Evolutionary conservation across 2,113 vertebrate genomes (phyloP).

Genomic region (Lipophrys pholis): DNA sequence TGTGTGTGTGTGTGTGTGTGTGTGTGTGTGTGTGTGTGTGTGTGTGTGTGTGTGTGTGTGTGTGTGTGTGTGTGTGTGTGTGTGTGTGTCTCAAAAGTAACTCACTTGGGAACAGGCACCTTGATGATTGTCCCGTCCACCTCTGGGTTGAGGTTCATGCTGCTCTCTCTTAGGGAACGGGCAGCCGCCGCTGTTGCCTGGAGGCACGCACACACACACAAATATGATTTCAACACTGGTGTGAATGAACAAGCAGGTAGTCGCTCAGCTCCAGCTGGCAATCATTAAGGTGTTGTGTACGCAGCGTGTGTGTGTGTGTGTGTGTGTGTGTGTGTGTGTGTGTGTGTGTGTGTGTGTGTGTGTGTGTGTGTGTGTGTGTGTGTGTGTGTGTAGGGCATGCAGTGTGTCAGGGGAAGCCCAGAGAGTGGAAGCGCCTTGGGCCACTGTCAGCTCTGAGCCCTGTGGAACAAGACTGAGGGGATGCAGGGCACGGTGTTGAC

Average conservation of each 20-base stretch:
- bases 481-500: slow-evolving; percentile 80
- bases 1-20: slow-evolving; percentile 9
- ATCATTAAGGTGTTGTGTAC: slow-evolving; percentile 72
- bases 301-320: slow-evolving; percentile 38
- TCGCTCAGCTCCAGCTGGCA: slow-evolving; percentile 72
- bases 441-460: slow-evolving; percentile 76
- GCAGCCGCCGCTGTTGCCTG: slow-evolving; percentile 91
- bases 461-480: slow-evolving; percentile 78
- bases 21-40: not conserved
- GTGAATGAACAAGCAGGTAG: slow-evolving; percentile 72
- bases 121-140: slow-evolving; percentile 92
- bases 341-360: slow-evolving; percentile 44
- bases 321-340: slow-evolving; percentile 30
- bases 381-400: slow-evolving; percentile 1
- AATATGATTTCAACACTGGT: slow-evolving; percentile 70
- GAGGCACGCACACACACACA: slow-evolving; percentile 48
- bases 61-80: not conserved
- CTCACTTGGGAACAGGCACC: slow-evolving; percentile 96
- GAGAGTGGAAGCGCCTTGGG: slow-evolving; percentile 77
- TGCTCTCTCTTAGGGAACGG: slow-evolving; percentile 92
- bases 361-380: slow-evolving; percentile 42
- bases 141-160: slow-evolving; percentile 98
- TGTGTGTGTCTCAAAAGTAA: slow-evolving; percentile 29
- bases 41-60: slow-evolving; percentile 13
- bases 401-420: slow-evolving; percentile 54